phyloP scores from a whole-genome alignment of 1,140 invertebrate species.

The Brachionus sp. region DNA sequence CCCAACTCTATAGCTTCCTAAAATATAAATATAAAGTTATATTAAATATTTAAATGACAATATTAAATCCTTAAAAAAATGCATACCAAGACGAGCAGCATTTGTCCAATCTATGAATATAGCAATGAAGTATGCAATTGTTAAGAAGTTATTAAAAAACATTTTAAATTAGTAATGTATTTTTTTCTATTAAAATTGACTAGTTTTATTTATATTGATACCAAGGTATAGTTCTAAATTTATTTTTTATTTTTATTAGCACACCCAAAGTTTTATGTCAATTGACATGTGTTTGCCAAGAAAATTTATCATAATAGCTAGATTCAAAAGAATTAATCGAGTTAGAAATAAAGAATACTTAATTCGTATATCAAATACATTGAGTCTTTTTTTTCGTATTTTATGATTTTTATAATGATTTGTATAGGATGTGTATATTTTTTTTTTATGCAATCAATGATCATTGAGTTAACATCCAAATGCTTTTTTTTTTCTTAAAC shows the following conservation, averaged over 20 bases:
- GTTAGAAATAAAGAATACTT: neutral
- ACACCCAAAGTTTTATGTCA: neutral
- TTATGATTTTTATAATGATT: neutral
- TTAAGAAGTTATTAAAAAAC: neutral
- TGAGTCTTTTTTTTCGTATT: neutral
- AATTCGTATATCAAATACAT: neutral
- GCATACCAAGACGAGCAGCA: constrained; percentile 4
- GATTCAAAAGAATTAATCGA: neutral
- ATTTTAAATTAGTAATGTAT: neutral
- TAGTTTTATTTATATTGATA: neutral
- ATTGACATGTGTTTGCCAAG: neutral
- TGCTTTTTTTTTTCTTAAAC: neutral
- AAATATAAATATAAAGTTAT: neutral
- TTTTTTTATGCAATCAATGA: neutral
- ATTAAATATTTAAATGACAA: neutral
- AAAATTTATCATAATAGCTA: neutral
- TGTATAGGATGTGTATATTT: no score
- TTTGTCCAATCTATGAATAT: neutral
- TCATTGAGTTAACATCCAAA: neutral
- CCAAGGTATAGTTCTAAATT: neutral
- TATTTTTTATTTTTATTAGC: neutral
- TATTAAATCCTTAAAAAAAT: neutral
- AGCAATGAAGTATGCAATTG: neutral
- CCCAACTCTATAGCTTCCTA: constrained; percentile 44
- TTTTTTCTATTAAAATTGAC: neutral